phyloP scores from a whole-genome alignment of 2,113 vertebrate species.

The Campylomormyrus tamandua region DNA sequence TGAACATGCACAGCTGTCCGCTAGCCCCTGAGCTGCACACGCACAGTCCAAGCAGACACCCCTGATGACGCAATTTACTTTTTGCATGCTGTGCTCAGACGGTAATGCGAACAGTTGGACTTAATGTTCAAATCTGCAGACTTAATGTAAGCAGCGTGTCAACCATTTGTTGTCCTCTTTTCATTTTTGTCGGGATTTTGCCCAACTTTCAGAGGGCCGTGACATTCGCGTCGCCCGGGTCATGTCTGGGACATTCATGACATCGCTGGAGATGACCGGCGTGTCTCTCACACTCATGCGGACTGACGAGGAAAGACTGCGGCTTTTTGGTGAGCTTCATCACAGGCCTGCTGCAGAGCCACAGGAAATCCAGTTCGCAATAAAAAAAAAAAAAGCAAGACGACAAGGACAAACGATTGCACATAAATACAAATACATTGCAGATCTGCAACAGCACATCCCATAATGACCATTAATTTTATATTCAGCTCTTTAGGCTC shows the following conservation, averaged over 20 bases:
- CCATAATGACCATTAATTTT: background rate
- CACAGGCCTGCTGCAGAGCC: background rate
- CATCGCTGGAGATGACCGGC: conserved; percentile 86
- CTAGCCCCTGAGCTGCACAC: background rate
- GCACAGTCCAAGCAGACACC: background rate
- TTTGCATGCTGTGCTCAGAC: background rate
- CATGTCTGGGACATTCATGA: conserved; percentile 86
- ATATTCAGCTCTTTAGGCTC: background rate
- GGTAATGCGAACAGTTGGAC: background rate
- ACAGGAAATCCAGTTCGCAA: background rate
- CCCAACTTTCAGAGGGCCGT: conserved; percentile 59
- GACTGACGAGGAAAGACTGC: conserved; percentile 60
- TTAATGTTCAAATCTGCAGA: background rate
- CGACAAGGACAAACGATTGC: background rate
- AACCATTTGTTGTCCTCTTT: background rate
- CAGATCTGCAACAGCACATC: background rate
- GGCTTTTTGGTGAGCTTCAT: conserved; percentile 68
- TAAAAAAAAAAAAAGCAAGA: background rate
- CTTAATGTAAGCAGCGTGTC: background rate
- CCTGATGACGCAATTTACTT: background rate
- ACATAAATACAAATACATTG: background rate
- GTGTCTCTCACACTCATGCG: conserved; percentile 80
- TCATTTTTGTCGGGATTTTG: background rate
- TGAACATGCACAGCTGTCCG: background rate
- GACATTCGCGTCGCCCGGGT: conserved; percentile 64